Evolutionary conservation across 1,140 invertebrate genomes (phyloP).

Genomic region (Tetramorium alpestre): DNA sequence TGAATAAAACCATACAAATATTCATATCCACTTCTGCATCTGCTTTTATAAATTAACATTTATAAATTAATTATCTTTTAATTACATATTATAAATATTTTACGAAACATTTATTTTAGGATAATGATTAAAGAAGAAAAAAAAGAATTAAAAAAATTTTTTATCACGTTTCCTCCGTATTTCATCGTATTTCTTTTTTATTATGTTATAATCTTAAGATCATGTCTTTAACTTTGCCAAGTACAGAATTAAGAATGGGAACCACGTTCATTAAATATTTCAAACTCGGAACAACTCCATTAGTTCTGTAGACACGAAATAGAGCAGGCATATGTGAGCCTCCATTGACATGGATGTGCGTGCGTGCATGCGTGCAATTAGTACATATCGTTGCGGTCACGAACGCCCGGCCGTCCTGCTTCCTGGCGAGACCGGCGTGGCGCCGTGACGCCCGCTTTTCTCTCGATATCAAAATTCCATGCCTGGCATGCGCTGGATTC

Average conservation of each 20-base stretch:
- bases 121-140: not conserved
- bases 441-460: slow-evolving; percentile 35
- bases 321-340: not conserved
- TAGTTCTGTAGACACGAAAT: not conserved
- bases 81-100: not conserved
- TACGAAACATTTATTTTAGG: not conserved
- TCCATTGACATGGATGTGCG: slow-evolving; percentile 3
- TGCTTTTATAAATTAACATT: not conserved
- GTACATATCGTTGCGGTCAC: slow-evolving; percentile 33
- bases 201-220: not conserved
- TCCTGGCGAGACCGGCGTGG: slow-evolving; percentile 12
- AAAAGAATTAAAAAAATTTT: not conserved
- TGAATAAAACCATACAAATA: not conserved
- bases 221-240: not conserved
- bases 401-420: slow-evolving; percentile 20
- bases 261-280: not conserved
- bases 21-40: not conserved
- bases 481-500: slow-evolving; percentile 77
- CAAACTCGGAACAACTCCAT: not conserved
- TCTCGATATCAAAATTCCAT: slow-evolving; percentile 82
- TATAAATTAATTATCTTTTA: not conserved
- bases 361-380: slow-evolving; percentile 64
- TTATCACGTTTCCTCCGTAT: not conserved
- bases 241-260: not conserved
- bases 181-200: not conserved